Base-by-base conservation (phyloP, 2,113 vertebrate genomes). In the Vombatus ursinus region DNA sequence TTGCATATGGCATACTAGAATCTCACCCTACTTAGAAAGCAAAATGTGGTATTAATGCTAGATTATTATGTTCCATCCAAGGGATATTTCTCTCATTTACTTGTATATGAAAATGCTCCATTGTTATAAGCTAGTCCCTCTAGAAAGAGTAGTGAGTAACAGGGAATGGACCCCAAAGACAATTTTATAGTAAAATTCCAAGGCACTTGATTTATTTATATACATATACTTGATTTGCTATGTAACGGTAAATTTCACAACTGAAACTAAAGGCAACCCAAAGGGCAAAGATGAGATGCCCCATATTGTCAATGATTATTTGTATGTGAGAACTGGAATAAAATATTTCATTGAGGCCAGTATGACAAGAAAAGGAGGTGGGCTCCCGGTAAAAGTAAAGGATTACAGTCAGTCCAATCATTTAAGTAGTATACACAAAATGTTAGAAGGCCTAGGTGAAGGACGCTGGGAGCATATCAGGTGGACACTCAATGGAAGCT, bases 1-100 rank as follows among this genome's bases (percentile, higher is more conserved):
- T 93, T 91, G 89, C 0, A 0, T 44, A 47, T 28, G 16, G 31
- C 16, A 93, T 96, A 50, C 10, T 31, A 19, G 48, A 94, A 95
- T 91, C 49, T 95, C 48, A 93, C 89, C 92, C 9, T 89, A 92
- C 50, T 50, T 89, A 95, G 91, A 91, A 10, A 96, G 68, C n/a
- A 31, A 93, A 95, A 44, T 50, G 91, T 9, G 95, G 22, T 49
- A 57, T 90, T 52, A 90, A 94, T 26, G 23, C 31, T n/a, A 37
- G 16, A n/a, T 77, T n/a, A 77, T 77, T 19, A n/a, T 16, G 37
- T n/a, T n/a, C 61, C n/a, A 77, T 16, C 1, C 61, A 16, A 77
- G 37, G 16, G 61, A 77, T 77, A 77, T 77, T n/a, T n/a, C 12
- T 77, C n/a, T n/a, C 61, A n/a, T 77, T 77, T 77, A n/a, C 12